Base-by-base conservation (phyloP, 2,888 invertebrate species). In the Euclidia mi region DNA sequence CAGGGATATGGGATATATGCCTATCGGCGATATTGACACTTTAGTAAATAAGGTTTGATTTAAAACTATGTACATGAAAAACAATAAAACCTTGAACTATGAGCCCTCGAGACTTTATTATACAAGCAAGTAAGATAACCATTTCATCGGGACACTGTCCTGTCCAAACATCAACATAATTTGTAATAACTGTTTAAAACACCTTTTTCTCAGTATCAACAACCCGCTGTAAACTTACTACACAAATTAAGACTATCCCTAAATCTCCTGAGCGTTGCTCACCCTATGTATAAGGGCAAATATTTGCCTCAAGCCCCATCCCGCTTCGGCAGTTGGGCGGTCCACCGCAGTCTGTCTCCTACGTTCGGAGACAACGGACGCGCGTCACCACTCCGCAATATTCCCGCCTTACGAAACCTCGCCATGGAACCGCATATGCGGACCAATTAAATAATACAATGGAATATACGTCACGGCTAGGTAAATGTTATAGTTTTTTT, bases 381-480 rank as follows among this genome's bases (percentile, higher is more conserved):
- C 28, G 65, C 31, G 46, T 44, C 38, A 14, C 25, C 2, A 18
- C 9, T 10, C 14, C 3, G 1, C 10, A 32, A 7, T 3, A 18
- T 84, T 87, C 85, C 85, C 85, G 82, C 82, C 81, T 71, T 75
- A 65, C 71, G 71, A 66, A 59, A 65, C 68, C 60, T 65, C 66
- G 70, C 65, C 59, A 73, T 78, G 71, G 65, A 61, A 56, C 62
- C 65, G 64, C 56, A 69, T 61, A 56, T 57, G 60, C 65, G 11
- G 29, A 51, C 57, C 83, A 85, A 87, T 89, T 86, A 87, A 70
- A 52, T 47, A 56, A 83, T 82, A 91, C 90, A 91, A 91, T 91
- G 90, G 88, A 82, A 52, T 80, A 79, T 65, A 82, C 90, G 86
- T 89, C 90, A 85, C 79, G 79, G 65, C 77, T 79, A 88, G 89